phyloP scores from a whole-genome alignment of 2,888 invertebrate genomes.

The Cryptocephalus moraei region DNA sequence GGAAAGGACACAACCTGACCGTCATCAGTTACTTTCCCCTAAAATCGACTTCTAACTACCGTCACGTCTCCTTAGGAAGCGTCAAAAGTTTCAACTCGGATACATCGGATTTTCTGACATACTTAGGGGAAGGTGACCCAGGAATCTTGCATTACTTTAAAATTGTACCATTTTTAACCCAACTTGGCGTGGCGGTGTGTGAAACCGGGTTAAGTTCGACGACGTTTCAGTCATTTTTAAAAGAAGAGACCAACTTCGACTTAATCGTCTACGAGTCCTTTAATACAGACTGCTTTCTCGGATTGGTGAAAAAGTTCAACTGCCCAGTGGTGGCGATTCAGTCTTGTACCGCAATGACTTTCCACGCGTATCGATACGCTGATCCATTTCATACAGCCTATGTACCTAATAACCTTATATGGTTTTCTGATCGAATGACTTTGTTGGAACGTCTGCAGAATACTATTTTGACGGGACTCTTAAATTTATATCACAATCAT shows the following conservation, averaged over 20 bases:
- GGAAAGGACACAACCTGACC: slow-evolving; percentile 56
- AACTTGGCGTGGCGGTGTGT: not conserved
- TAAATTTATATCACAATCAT: not conserved
- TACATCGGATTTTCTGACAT: too few species aligned
- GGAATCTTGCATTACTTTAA: too few species aligned
- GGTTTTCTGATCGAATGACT: slow-evolving; percentile 17
- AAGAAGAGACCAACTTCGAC: slow-evolving; percentile 48
- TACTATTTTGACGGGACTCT: slow-evolving; percentile 7
- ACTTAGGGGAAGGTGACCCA: too few species aligned
- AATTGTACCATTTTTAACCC: too few species aligned
- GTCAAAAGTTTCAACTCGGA: too few species aligned
- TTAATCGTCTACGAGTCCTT: slow-evolving; percentile 57
- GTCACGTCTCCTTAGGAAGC: too few species aligned
- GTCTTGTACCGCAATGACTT: not conserved
- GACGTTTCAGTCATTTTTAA: slow-evolving; percentile 28
- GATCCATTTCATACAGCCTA: slow-evolving; percentile 37
- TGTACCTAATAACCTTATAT: slow-evolving; percentile 36
- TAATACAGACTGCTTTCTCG: slow-evolving; percentile 60
- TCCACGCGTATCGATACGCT: slow-evolving; percentile 27
- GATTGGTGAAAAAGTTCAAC: slow-evolving; percentile 50
- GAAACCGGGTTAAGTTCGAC: not conserved
- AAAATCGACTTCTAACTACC: too few species aligned
- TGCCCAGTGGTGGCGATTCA: slow-evolving; percentile 40
- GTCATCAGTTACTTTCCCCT: slow-evolving; percentile 51
- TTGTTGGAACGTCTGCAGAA: slow-evolving; percentile 22